These are phyloP conservation scores for Drosophila putrida DNA, from an alignment of 2,888 invertebrate species.

Conservation along the genomic window DNA sequence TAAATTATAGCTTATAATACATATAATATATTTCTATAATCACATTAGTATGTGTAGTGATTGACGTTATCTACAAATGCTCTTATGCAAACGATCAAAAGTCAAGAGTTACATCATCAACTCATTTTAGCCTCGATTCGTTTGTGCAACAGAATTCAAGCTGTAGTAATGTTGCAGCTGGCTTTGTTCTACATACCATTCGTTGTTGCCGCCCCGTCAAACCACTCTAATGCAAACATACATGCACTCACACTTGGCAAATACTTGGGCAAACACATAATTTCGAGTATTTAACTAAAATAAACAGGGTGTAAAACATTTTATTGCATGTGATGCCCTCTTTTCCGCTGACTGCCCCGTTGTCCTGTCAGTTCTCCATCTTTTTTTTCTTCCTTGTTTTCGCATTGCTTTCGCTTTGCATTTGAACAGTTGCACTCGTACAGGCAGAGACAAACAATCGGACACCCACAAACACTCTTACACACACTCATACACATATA, in stretches of 20 bases:
- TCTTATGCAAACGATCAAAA: constrained; percentile 14
- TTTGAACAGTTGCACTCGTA: constrained; percentile 55
- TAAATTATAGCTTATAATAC: not conserved
- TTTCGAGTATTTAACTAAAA: constrained; percentile 81
- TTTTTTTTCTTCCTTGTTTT: constrained; percentile 16
- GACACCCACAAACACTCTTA: constrained; percentile 23
- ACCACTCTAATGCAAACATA: constrained; percentile 35
- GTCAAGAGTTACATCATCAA: not conserved
- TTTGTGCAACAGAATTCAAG: constrained; percentile 13
- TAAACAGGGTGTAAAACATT: constrained; percentile 82
- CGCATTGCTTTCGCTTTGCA: constrained; percentile 45
- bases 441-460: constrained; percentile 37
- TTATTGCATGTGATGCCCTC: constrained; percentile 63
- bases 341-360: constrained; percentile 13
- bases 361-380: constrained; percentile 8
- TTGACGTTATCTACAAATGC: constrained; percentile 6
- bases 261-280: constrained; percentile 80
- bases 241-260: constrained; percentile 29
- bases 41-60: not conserved
- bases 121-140: constrained; percentile 5
- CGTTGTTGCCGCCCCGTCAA: constrained; percentile 10
- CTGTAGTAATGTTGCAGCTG: constrained; percentile 16
- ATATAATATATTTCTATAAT: not conserved
- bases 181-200: constrained; percentile 8
- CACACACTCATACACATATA: constrained; percentile 5